Conservation (phyloP, 2,113 vertebrate genomes). For the Myotis brandtii region DNA sequence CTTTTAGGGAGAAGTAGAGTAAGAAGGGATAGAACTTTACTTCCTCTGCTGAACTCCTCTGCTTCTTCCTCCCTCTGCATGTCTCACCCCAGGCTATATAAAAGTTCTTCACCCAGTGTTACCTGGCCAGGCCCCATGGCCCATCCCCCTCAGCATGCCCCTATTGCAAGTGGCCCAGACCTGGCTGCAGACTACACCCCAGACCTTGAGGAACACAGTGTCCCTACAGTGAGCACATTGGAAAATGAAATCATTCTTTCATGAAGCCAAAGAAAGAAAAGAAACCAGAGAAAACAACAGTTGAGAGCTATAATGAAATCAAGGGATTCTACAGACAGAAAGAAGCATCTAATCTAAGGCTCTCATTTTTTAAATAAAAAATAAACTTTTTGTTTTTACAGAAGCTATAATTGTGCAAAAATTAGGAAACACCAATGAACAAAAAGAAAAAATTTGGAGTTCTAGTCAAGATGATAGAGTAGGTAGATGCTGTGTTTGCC, state of each 20-base stretch:
- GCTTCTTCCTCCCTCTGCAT: not conserved
- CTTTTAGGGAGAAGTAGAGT: not conserved
- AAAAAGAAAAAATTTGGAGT: not conserved
- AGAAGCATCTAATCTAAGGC: not conserved
- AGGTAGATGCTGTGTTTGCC: not conserved
- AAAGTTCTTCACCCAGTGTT: not conserved
- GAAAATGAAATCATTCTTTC: not conserved
- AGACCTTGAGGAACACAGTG: not conserved
- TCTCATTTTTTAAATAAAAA: not conserved
- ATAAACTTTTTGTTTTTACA: not conserved
- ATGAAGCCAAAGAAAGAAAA: not conserved
- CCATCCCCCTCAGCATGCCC: not conserved
- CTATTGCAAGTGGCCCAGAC: not conserved
- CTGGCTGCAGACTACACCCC: not conserved
- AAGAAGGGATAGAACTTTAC: not conserved
- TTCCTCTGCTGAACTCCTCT: not conserved
- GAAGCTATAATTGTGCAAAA: not conserved
- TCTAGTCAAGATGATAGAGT: not conserved
- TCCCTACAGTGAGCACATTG: not conserved
- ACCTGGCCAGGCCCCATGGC: not conserved
- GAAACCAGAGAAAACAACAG: not conserved
- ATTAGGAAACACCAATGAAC: not conserved
- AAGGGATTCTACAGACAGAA: not conserved
- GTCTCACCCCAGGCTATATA: fast-evolving
- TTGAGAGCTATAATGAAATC: not conserved